phyloP scores from a whole-genome alignment of 2,888 invertebrate genomes.

The Eupithecia subumbrata region DNA sequence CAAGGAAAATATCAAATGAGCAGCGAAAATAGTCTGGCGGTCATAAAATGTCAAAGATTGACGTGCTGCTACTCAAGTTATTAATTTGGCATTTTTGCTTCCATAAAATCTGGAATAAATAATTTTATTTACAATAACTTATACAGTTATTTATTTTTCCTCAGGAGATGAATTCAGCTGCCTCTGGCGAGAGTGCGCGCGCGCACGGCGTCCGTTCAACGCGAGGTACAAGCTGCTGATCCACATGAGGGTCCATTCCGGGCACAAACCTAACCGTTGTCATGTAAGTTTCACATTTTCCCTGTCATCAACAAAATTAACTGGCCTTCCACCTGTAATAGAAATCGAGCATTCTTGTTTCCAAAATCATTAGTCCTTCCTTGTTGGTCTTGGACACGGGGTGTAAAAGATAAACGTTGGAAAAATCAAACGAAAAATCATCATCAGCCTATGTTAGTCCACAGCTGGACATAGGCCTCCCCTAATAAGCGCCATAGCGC shows the following conservation, averaged over 20 bases:
- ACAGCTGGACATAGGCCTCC: too few species aligned
- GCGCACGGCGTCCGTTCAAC: conserved; percentile 96
- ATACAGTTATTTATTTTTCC: not conserved
- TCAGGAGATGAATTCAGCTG: conserved; percentile 95
- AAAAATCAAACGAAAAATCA: too few species aligned
- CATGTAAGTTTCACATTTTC: conserved; percentile 89
- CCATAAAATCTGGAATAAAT: not conserved
- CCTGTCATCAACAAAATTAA: too few species aligned
- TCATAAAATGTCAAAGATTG: too few species aligned
- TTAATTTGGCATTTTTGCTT: not conserved
- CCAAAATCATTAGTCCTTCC: not conserved
- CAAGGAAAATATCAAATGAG: not conserved
- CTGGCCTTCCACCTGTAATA: too few species aligned
- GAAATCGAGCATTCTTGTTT: not conserved
- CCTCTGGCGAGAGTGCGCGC: conserved; percentile 95
- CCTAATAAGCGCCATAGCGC: too few species aligned
- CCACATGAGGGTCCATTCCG: conserved; percentile 98
- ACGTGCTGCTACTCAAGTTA: too few species aligned
- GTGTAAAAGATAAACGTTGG: too few species aligned
- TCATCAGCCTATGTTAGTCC: too few species aligned
- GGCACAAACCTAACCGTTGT: conserved; percentile 99
- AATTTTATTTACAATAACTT: not conserved
- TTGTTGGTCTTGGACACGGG: not conserved
- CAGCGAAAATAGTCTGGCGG: too few species aligned
- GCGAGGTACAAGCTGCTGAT: conserved; percentile 98